Evolutionary conservation across 2,797 vertebrate species (phyloP), one percentile per base, ranked within the genome.

Genomic region (Geotrypetes seraphini): DNA sequence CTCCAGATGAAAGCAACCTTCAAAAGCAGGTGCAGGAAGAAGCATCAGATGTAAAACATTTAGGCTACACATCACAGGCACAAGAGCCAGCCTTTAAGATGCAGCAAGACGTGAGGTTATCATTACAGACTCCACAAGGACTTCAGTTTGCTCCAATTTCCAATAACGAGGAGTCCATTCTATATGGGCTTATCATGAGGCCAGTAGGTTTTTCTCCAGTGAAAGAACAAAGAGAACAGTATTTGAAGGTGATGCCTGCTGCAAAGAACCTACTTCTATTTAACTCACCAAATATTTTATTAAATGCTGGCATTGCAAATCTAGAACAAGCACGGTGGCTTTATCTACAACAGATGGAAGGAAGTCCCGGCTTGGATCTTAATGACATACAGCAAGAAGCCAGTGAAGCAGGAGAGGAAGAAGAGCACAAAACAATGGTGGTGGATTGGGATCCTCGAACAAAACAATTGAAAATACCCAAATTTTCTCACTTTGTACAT

Each of bases 391-490:
- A 43, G n/a, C 24, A 24, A 15, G 19, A 35, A 6, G 12, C 23
- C 26, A 8, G 10, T 13, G 21, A 35, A n/a, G 9, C 3, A 3
- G 54, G 51, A 14, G 30, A 44, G 12, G 41, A 49, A 12, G 8
- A 21, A 12, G n/a, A n/a, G n/a, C 39, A 42, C 3, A 30, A 34
- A 6, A 39, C 31, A 4, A 45, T 52, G 2, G 14, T 76, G 32
- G 36, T 78, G 3, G 49, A 75, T 0, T 82, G 69, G 79, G 64
- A 77, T 56, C 68, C 73, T 23, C 31, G 11, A 7, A 72, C 39
- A 5, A 45, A 69, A 28, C 64, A 40, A 13, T 36, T 81, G 3
- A 57, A 45, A 43, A 58, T 80, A 26, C 60, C 76, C 27, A 45
- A 43, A 1, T 40, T 73, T 9, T 16, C 48, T 4, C 20, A 8